These are phyloP conservation scores for Eptesicus fuscus DNA, from an alignment of 2,113 vertebrate species.

Conservation along the genomic window DNA sequence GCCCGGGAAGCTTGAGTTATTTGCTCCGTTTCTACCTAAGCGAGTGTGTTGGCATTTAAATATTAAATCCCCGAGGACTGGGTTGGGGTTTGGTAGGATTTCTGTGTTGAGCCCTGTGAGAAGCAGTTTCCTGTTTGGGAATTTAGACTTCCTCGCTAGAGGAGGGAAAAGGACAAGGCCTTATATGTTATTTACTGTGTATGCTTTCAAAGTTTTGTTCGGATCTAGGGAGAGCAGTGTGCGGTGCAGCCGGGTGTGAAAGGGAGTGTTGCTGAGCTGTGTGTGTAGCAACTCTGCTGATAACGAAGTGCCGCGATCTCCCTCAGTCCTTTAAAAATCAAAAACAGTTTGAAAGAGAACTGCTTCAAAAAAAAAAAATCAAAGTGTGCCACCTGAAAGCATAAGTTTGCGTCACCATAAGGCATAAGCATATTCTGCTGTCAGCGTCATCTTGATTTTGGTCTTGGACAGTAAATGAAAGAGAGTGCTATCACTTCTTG, in stretches of 20 bases:
- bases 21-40: background rate
- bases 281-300: constrained; percentile 37
- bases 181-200: background rate
- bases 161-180: constrained; percentile 35
- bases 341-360: background rate
- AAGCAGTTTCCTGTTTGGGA: constrained; percentile 69
- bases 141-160: constrained; percentile 59
- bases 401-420: background rate
- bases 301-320: background rate
- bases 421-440: background rate
- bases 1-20: background rate
- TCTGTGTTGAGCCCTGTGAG: background rate
- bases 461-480: background rate
- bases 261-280: constrained; percentile 40
- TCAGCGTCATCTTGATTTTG: background rate
- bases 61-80: background rate
- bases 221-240: background rate
- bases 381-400: background rate
- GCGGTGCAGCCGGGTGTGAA: background rate
- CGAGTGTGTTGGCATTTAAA: background rate
- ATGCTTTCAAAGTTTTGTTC: background rate
- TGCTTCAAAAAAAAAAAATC: background rate
- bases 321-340: background rate
- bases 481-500: background rate
- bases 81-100: background rate